phyloP scores from a whole-genome alignment of 2,797 vertebrate species.

The Sciurus vulgaris region DNA sequence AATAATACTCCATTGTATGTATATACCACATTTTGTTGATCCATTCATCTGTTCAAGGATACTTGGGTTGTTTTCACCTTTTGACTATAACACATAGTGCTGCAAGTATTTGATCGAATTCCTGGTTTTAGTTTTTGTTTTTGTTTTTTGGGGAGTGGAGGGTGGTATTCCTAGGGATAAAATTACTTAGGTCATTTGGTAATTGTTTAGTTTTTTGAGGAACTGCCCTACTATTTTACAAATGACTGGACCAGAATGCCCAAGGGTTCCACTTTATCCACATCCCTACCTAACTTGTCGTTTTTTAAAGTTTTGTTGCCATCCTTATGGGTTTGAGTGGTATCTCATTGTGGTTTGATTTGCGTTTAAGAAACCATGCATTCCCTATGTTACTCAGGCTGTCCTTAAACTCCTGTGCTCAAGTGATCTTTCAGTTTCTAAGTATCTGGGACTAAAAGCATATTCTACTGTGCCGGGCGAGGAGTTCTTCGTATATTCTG shows the following conservation, averaged over 20 bases:
- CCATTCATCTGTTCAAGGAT: neutral
- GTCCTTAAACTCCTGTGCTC: neutral
- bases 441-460: neutral
- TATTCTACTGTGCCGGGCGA: neutral
- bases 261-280: neutral
- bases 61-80: neutral
- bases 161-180: neutral
- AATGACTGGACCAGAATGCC: neutral
- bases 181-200: neutral
- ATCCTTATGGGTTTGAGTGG: neutral
- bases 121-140: neutral
- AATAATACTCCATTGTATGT: neutral
- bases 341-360: neutral
- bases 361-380: neutral
- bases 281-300: neutral
- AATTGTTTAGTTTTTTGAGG: neutral
- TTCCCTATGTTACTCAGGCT: neutral
- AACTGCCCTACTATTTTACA: neutral
- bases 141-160: neutral
- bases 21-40: neutral
- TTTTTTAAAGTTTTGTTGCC: neutral
- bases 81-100: neutral
- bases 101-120: slow-evolving; percentile 1
- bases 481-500: neutral
- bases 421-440: neutral